Conservation (phyloP, 2,797 vertebrate genomes). For the Scyliorhinus canicula region DNA sequence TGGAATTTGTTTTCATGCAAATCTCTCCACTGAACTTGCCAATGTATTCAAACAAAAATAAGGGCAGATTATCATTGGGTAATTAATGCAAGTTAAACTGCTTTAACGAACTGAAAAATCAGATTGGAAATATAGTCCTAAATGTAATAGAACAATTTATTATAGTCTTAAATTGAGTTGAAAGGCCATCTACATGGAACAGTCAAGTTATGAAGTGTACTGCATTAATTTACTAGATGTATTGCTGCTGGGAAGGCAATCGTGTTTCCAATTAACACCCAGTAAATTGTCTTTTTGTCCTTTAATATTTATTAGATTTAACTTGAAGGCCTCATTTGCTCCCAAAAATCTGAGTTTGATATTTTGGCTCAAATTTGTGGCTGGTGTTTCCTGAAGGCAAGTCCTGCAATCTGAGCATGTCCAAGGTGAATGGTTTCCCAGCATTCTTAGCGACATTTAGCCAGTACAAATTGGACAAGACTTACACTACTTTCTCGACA, state of each 20-base stretch:
- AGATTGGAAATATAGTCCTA: not conserved
- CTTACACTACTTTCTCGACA: not conserved
- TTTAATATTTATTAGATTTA: not conserved
- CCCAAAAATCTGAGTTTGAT: not conserved
- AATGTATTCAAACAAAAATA: slow-evolving; percentile 1
- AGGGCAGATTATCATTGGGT: not conserved
- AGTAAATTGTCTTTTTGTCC: not conserved
- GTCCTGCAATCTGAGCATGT: not conserved
- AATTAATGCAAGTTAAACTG: not conserved
- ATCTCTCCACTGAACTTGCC: not conserved
- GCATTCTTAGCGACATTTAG: not conserved
- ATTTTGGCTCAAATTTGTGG: not conserved
- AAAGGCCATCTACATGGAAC: not conserved
- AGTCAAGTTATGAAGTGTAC: not conserved
- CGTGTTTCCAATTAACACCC: not conserved
- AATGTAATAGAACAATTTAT: not conserved
- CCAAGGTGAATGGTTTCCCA: not conserved
- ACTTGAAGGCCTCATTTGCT: not conserved
- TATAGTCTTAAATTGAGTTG: not conserved
- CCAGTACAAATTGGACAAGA: not conserved
- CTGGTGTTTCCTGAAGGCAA: not conserved
- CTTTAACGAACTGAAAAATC: not conserved
- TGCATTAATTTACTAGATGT: not conserved
- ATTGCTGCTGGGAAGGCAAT: not conserved
- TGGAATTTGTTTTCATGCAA: not conserved